Percentiles rank a stretch among this genome's conserved stretches.
These are phyloP conservation scores for Martes martes DNA, from an alignment of 2,113 vertebrate genomes.

Conservation along the genomic window DNA sequence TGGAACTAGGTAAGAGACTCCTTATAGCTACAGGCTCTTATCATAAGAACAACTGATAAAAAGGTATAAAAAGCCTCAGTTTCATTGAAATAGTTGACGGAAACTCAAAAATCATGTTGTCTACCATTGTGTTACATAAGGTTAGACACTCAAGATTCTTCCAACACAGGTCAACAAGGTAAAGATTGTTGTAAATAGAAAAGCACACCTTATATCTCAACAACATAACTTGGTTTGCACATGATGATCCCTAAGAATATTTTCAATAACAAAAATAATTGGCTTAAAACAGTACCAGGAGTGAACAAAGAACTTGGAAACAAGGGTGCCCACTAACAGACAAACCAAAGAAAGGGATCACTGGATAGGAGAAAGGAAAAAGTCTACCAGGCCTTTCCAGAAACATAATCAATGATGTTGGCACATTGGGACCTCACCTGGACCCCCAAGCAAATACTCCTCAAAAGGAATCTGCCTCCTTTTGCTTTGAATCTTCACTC, in stretches of 20 bases:
- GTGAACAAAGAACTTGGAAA: neutral
- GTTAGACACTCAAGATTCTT: neutral
- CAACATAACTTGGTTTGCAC: neutral
- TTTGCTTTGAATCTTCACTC: neutral
- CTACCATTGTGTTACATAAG: neutral
- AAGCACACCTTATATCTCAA: neutral
- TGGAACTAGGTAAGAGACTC: neutral
- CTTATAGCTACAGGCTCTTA: neutral
- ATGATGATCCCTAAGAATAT: neutral
- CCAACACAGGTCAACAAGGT: neutral
- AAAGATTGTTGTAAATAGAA: neutral
- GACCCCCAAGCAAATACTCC: neutral
- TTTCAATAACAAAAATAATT: constrained; percentile 11
- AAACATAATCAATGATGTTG: neutral
- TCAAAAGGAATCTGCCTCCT: neutral
- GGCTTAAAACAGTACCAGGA: neutral
- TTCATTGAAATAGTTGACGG: constrained; percentile 12
- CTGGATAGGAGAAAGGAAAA: neutral
- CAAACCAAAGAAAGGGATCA: neutral
- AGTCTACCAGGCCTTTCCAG: no score
- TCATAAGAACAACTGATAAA: neutral
- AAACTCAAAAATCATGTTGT: constrained; percentile 32
- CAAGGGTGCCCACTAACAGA: neutral
- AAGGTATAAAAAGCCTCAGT: neutral
- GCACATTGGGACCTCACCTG: neutral